Base-by-base conservation (phyloP, 2,888 invertebrate species). In the Drosophila putrida region DNA sequence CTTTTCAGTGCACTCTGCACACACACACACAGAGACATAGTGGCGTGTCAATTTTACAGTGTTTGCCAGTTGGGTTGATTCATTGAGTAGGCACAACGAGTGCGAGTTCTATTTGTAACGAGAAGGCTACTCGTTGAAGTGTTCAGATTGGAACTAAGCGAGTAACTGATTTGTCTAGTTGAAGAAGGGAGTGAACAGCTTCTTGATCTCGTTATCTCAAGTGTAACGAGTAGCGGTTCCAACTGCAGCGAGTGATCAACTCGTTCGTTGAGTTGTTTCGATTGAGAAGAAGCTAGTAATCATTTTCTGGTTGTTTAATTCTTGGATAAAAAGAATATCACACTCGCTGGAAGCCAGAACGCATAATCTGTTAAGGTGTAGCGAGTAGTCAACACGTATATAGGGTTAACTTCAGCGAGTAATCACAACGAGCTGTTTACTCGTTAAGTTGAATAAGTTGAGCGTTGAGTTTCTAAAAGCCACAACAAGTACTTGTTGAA, bases 21-120 rank as follows among this genome's bases (percentile, higher is more conserved):
- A 13, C 13, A 11, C 2, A 43, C 44, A 27, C 38, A 13, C 13
- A 11, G 3, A 43, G 15, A 47, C 27, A 20, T 38, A 71, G 54
- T 43, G 36, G 13, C 41, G n/a, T 53, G 33, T 57, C 39, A 57
- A 39, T 35, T 58, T 53, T 27, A n/a, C 10, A 33, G 41, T 35
- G 20, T 33, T 49, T 11, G 33, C 8, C 6, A 33, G 20, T 49
- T n/a, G 28, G 33, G 31, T 47, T 31, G 31, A 47, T 33, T 35
- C 49, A 6, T 8, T 2, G 4, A 6, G 20, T 35, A 25, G 33
- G 49, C 15, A 49, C n/a, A 46, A 28, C 28, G 46, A 27, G 44
- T 9, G n/a, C n/a, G n/a, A 27, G 27, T 13, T 13, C 4, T 13
- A 46, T 8, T 4, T 9, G n/a, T 25, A 25, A 25, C 35, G 27